Base-by-base conservation (phyloP, 2,113 vertebrate genomes). In the Oceanodroma tethys region DNA sequence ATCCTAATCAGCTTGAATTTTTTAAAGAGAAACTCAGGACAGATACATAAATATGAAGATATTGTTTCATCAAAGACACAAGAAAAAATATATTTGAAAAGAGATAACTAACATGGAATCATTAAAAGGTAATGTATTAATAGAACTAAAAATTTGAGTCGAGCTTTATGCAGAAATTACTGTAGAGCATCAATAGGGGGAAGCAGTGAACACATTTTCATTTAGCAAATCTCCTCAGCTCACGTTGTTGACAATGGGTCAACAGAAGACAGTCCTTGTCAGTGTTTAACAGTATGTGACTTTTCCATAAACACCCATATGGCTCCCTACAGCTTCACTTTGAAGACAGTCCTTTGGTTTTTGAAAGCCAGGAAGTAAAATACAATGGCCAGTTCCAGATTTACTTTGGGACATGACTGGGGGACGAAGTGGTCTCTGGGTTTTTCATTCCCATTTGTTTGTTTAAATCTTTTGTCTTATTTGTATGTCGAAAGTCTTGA, bases 311-410 rank as follows among this genome's bases (percentile, higher is more conserved):
- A 34, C 83, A 73, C 81, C 47, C 73, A 10, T 60, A n/a, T 27
- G 80, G 32, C 68, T 95, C 95, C 93, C 93, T 53, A 34, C 94
- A 88, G 90, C 59, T 81, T 75, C 38, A 6, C 92, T 97, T 98
- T 95, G 88, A 97, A 95, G 89, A 48, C 7, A 82, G 60, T 34
- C 63, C 48, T 76, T 76, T 88, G 66, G 10, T 78, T 43, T 81
- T 58, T 93, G 78, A 88, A 93, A 93, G 91, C 50, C 48, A 87
- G 91, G 81, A 88, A 91, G 86, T 71, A 78, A 90, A 93, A 91
- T 25, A 97, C 89, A 97, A 97, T 93, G 90, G 86, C 21, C 29
- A 60, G 18, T 48, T 79, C 81, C 71, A 67, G 38, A 55, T 80
- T 79, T 91, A 53, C 73, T 88, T 84, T 62, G 73, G 36, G 29